Conservation (phyloP, 2,888 invertebrate genomes). For the Stenchaetothrips biformis region DNA sequence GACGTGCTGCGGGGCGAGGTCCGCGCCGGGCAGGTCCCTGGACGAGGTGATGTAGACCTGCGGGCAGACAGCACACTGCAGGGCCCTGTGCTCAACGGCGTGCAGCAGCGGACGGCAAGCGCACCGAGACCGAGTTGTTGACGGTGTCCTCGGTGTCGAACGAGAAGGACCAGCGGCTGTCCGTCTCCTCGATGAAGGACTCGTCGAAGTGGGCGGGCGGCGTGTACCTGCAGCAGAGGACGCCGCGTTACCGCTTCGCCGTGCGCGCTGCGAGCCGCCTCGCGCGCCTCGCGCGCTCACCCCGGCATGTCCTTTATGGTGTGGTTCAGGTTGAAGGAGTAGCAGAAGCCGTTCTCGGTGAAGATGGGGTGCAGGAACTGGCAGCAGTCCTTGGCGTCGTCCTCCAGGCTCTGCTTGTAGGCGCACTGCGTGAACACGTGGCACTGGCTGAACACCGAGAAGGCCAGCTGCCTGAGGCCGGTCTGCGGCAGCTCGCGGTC, state of each 20-base stretch:
- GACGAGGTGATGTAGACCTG: constrained; percentile 62
- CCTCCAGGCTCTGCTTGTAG: constrained; percentile 48
- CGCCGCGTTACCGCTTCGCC: too few species aligned
- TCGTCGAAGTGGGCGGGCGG: neutral
- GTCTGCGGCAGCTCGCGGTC: neutral
- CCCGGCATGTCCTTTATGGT: constrained; percentile 54
- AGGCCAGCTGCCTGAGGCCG: neutral
- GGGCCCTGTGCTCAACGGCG: neutral
- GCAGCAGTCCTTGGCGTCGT: constrained; percentile 61
- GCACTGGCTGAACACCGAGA: neutral
- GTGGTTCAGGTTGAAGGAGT: constrained; percentile 63
- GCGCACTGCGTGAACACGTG: neutral
- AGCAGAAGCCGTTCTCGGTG: constrained; percentile 71
- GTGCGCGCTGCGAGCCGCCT: too few species aligned
- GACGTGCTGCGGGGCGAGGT: constrained; percentile 63
- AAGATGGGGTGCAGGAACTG: constrained; percentile 61
- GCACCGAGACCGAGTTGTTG: constrained; percentile 36
- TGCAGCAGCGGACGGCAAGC: neutral
- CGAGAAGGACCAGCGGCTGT: constrained; percentile 59
- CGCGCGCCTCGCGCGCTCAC: too few species aligned
- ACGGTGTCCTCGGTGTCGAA: constrained; percentile 48
- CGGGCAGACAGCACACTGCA: constrained; percentile 32
- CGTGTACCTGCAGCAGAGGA: neutral
- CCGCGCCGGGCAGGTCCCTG: constrained; percentile 65
- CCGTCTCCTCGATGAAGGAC: constrained; percentile 57